Conservation (phyloP, 1,140 invertebrate species). For the Hyposmocoma kahamanoa region DNA sequence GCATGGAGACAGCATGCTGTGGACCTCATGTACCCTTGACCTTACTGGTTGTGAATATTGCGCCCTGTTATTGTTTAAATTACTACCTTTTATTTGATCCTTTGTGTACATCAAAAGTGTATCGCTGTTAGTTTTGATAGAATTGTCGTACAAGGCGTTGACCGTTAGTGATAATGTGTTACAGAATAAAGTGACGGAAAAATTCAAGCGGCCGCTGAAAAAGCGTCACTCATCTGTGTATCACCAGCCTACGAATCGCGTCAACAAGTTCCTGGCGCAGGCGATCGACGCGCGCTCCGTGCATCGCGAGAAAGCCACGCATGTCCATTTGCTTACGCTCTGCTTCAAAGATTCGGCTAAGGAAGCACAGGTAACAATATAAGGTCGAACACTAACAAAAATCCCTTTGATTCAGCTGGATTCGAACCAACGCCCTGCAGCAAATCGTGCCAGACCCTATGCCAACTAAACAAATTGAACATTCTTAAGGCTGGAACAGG, state of each 20-base stretch:
- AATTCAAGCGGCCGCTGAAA: constrained; percentile 90
- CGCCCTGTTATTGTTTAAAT: too few relatives aligned
- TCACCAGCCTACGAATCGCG: constrained; percentile 88
- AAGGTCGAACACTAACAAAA: too few relatives aligned
- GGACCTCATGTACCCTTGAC: constrained; percentile 42
- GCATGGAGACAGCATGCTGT: constrained; percentile 64
- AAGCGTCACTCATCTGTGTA: constrained; percentile 90
- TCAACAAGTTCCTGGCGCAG: constrained; percentile 93
- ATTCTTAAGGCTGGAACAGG: too few relatives aligned
- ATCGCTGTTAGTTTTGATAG: neutral
- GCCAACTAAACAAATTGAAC: too few relatives aligned
- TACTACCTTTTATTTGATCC: neutral
- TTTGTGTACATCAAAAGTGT: neutral
- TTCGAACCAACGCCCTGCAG: too few relatives aligned
- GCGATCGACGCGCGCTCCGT: constrained; percentile 93
- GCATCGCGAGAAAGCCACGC: constrained; percentile 90
- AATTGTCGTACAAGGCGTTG: neutral
- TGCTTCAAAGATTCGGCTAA: constrained; percentile 89
- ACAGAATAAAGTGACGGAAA: constrained; percentile 89
- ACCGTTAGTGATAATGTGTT: constrained; percentile 31
- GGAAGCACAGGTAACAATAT: constrained; percentile 78
- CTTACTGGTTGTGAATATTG: too few relatives aligned
- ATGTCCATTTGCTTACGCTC: constrained; percentile 88
- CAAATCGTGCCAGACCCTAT: too few relatives aligned
- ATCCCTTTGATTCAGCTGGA: neutral